Evolutionary conservation across 2,113 vertebrate species (phyloP).

Genomic region (Lampris incognitus): DNA sequence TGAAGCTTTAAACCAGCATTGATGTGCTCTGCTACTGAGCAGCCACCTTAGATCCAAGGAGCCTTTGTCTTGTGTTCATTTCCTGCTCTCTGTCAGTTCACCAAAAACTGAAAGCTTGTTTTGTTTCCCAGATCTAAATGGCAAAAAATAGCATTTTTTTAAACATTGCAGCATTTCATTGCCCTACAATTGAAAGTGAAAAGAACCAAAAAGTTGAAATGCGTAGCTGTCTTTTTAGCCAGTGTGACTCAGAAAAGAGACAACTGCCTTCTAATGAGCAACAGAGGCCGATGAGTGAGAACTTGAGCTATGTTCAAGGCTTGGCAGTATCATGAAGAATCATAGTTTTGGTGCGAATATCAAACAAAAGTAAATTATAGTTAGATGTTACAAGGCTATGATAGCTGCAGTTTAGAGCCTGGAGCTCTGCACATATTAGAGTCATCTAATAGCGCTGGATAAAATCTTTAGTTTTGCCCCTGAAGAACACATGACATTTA

Average conservation of each 20-base stretch:
- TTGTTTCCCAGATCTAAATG: constrained; percentile 63
- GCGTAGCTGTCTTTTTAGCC: constrained; percentile 44
- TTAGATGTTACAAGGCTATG: constrained; percentile 33
- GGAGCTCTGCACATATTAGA: constrained; percentile 56
- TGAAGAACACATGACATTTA: constrained; percentile 52
- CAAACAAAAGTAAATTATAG: constrained; percentile 32
- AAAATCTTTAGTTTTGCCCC: constrained; percentile 50
- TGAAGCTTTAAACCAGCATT: constrained; percentile 77
- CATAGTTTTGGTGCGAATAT: constrained; percentile 42
- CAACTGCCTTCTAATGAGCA: constrained; percentile 61
- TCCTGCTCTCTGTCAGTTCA: constrained; percentile 70
- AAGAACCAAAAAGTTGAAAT: constrained; percentile 69
- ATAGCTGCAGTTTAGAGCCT: constrained; percentile 39
- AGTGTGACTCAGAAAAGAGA: constrained; percentile 58
- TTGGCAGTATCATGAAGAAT: constrained; percentile 26
- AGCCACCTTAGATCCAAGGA: constrained; percentile 72
- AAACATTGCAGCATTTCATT: constrained; percentile 50
- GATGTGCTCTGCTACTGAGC: constrained; percentile 70
- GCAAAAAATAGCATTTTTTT: constrained; percentile 56
- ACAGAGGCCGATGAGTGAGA: constrained; percentile 45
- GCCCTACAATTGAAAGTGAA: constrained; percentile 55
- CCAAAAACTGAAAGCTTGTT: constrained; percentile 61
- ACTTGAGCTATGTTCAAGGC: constrained; percentile 15
- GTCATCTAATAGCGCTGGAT: not conserved
- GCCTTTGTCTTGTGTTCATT: constrained; percentile 79